Evolutionary conservation across 2,888 invertebrate genomes (phyloP), one percentile per base, ranked within the genome.

Genomic region (Colletes collaris): DNA sequence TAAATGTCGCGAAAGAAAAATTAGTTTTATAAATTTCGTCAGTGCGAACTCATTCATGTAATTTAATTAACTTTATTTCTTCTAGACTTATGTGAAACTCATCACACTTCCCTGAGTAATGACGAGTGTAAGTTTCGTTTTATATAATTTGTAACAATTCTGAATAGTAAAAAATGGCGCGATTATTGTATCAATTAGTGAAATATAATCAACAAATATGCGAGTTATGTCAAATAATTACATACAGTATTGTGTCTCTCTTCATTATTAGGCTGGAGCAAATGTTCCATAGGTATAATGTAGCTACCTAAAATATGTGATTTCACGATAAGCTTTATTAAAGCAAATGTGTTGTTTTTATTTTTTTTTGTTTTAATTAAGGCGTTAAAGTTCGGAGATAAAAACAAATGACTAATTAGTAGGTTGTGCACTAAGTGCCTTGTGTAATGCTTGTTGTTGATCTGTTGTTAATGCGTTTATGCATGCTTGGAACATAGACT

Each of bases 361-460:
- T 16, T 16, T 70, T 59, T 59, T 73, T 19, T 85, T 79, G 4
- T 87, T 72, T 82, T 77, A 79, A 27, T 80, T 79, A 84, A 75
- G 79, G 71, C 84, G 67, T 86, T 83, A 84, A 84, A 86, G 60
- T 88, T 83, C 75, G 78, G 66, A 70, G 66, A 72, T 71, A 75
- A 78, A 79, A 85, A 82, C 78, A 87, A 65, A 75, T 59, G 81
- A 67, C 84, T 83, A 87, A 82, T 87, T 84, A 74, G 86, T 59
- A 83, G 89, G 83, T 80, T 90, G 89, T 83, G 94, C 93, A 84
- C 94, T 94, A 80, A 96, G 94, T 83, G 97, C 97, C 87, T 96
- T 94, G 92, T 97, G 96, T 86, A 99, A 94, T 58, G 97, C 97
- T 89, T 96, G 96, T 93, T 97, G 97, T 93, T 98, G 97, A 89